Evolutionary conservation across 2,797 vertebrate species (phyloP), one percentile per base, ranked within the genome.

Genomic region (Agapornis canus): DNA sequence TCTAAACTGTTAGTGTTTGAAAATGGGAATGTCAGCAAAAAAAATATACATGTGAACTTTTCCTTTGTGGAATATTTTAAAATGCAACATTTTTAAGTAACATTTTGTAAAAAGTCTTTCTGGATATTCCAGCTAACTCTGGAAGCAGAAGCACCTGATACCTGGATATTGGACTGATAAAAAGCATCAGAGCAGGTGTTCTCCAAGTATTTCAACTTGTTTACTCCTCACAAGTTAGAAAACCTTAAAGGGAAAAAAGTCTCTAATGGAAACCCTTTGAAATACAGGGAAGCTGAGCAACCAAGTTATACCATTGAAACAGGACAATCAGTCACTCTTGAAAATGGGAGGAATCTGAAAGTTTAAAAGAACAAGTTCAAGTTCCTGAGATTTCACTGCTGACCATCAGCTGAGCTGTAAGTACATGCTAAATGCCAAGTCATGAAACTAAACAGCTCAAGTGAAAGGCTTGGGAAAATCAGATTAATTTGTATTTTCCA

Each of bases 21-120:
- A 82, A 66, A 42, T 18, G 19, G 10, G 48, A 86, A 75, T 31
- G 26, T 35, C 29, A 93, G 83, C 16, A 66, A 70, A 68, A 87
- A 43, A 10, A 56, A 40, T 0, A 0, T 21, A 49, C 10, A 1
- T 73, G 32, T 6, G 71, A 39, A 35, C 1, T 61, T 94, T 29
- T 69, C 8, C 7, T 77, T 70, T 35, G 26, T 3, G 9, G 13
- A 78, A 82, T 27, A 49, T 26, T 37, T 64, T 83, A 40, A 64
- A 85, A 47, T 86, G 49, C 15, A 89, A 39, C 10, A 25, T 51
- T 48, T 83, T 80, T 76, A 27, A 51, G 10, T 61, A 16, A 12
- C 11, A 47, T 93, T 92, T 72, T 22, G 18, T 49, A 40, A 63
- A 63, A 63, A 52, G 16, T 22, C 2, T 47, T 42, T 13, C 52